These are phyloP conservation scores for Pogonognathellus flavescens DNA, from an alignment of 1,140 invertebrate species.

Conservation along the genomic window DNA sequence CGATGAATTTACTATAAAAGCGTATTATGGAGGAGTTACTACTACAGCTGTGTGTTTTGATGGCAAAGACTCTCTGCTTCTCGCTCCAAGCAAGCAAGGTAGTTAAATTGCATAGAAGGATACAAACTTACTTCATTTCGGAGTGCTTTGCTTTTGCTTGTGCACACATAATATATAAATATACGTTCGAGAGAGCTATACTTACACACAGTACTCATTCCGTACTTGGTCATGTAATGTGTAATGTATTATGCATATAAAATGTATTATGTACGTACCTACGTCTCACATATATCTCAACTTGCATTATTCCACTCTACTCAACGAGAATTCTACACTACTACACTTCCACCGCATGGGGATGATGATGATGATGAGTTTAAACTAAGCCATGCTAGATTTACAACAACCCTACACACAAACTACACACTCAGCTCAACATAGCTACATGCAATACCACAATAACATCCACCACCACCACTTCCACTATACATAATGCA, in stretches of 20 bases:
- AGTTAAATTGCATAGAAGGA: constrained; percentile 31
- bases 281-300: neutral
- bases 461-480: neutral
- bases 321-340: constrained; percentile 11
- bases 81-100: neutral
- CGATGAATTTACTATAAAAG: constrained; percentile 38
- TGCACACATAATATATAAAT: neutral
- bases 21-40: constrained; percentile 18
- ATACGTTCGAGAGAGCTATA: too few relatives aligned
- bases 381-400: constrained; percentile 2
- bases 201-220: neutral
- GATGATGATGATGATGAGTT: constrained; percentile 34
- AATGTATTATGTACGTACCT: constrained; percentile 3
- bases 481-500: too few relatives aligned
- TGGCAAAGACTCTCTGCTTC: constrained; percentile 18
- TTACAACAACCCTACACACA: constrained; percentile 7
- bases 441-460: neutral
- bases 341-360: constrained; percentile 17
- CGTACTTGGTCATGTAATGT: constrained; percentile 2
- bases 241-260: constrained; percentile 38
- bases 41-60: constrained; percentile 9
- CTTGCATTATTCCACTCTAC: constrained; percentile 3
- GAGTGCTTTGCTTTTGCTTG: neutral
- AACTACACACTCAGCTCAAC: neutral
- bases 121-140: constrained; percentile 24